Base-by-base conservation (phyloP, 2,888 invertebrate genomes). In the Yponomeuta malinellus region DNA sequence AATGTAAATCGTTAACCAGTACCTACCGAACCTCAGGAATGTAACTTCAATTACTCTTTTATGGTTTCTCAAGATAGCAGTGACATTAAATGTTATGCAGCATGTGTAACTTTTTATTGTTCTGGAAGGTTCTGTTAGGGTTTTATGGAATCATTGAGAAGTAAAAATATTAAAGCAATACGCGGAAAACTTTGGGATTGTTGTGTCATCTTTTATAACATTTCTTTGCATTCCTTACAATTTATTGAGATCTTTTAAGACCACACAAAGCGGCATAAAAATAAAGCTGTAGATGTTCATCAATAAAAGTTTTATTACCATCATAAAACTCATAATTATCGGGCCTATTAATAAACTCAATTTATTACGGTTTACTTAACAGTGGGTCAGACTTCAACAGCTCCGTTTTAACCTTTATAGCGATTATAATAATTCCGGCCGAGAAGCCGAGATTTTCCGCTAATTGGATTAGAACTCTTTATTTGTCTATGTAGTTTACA, bases 231-330 rank as follows among this genome's bases (percentile, higher is more conserved):
- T 43, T 43, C 43, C 6, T 43, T 43, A 6, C 43, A 8, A 6
- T 59, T 59, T 15, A 59, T 15, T 59, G 12, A 12, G 52, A 59
- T 59, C 52, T 52, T 10, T 10, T 15, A 15, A 59, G 15, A 59
- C 52, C 52, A 59, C 52, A 59, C 52, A 59, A 59, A 59, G 52
- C 52, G 52, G 52, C 52, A 59, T 59, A 59, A 59, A 15, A 59
- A 59, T 52, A 4, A 59, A 59, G 12, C 15, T 59, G 2, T 12
- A 15, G 52, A 59, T 59, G 52, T 59, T 59, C 52, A 59, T 15
- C 2, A 59, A 59, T 59, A 4, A 59, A 15, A 59, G 12, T 59
- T 59, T 59, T 59, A 15, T 59, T 3, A 5, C 15, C 52, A 59
- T 59, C 15, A 15, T 59, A 59, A 15, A 59, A 59, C 12, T 12